Evolutionary conservation across 2,113 vertebrate genomes (phyloP), one percentile per base, ranked within the genome.

Genomic region (Gymnogyps californianus): DNA sequence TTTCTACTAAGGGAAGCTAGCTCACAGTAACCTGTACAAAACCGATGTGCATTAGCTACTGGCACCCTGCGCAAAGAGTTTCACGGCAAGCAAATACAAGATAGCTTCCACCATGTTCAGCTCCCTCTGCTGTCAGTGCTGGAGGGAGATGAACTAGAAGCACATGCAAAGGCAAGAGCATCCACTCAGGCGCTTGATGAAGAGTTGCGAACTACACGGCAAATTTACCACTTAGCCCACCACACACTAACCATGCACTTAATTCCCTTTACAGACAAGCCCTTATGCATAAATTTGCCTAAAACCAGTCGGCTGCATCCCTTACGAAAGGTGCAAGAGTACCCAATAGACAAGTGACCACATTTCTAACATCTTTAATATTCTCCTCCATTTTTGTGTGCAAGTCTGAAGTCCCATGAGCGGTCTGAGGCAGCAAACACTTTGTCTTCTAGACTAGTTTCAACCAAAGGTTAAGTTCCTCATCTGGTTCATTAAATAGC

Each of bases 191-290:
- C 13, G 9, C 5, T 11, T 11, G 26, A 5, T 3, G 4, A 71
- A 29, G 28, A 87, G 42, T 10, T 13, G 11, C 6, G 7, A 58
- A 28, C 25, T 2, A 21, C 1, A 2, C 0, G 9, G 34, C 15
- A 19, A 28, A 51, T 16, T 25, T 40, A 34, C 34, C 40, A 22
- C 32, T 49, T 22, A 38, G 34, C 28, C 64, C 31, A 72, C 14
- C 55, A 47, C 61, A 76, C 29, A 29, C 7, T 12, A 49, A 69
- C 13, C n/a, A 15, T 6, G 29, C 9, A 38, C 38, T 67, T 64
- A 40, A 77, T 36, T 90, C 34, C 8, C 44, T 59, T 36, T 20
- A 54, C 32, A 72, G 25, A 59, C 10, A 83, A 71, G 49, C 13
- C 13, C 19, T 64, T 9, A 62, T 0, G 6, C 13, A 52, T 36